Base-by-base conservation (phyloP, 2,888 invertebrate species). In the Sipha maydis region DNA sequence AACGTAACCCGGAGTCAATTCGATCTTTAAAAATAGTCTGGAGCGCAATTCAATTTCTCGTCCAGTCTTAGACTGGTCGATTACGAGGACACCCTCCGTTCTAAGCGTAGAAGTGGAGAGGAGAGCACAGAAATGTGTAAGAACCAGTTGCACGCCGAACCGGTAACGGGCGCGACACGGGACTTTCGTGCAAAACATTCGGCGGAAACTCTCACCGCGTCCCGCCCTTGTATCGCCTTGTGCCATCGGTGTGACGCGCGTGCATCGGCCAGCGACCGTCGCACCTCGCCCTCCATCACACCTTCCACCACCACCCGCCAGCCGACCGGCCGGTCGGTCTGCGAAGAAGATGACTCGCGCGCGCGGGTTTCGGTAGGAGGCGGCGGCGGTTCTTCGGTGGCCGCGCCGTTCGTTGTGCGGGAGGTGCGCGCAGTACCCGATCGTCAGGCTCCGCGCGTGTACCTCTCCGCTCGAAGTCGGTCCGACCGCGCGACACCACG, bases 131-230 rank as follows among this genome's bases (percentile, higher is more conserved):
- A 41, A 41, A 41, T 41, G 41, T 41, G 48, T 1, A 1, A 61
- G 21, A 61, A 61, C 61, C 61, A 25, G 61, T 61, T 25, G 61
- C 8, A n/a, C 73, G 54, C 31, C 48, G 48, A 48, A 48, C 48
- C 48, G 48, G 48, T 48, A 48, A 48, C 48, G 48, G 48, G 48
- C 48, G 48, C 14, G 48, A 48, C 48, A 48, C 48, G 48, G 48
- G 73, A 75, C 54, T 69, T 56, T 83, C 54, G 83, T 83, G 83
- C 54, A 56, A 80, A 80, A 80, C 80, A 67, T 80, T 80, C 67
- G 75, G 71, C 71, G 71, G 17, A 71, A 31, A 71, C 71, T 17
- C 71, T 69, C 69, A 69, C 69, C 69, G 69, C n/a, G 8, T 21
- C 56, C 19, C 19, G 54, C 54, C 38, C n/a, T n/a, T 61, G 61